A percentile compares a stretch with the other conserved stretches of the same genome.
Evolutionary conservation across 2,797 vertebrate genomes (phyloP).

Genomic region (Periparus ater): DNA sequence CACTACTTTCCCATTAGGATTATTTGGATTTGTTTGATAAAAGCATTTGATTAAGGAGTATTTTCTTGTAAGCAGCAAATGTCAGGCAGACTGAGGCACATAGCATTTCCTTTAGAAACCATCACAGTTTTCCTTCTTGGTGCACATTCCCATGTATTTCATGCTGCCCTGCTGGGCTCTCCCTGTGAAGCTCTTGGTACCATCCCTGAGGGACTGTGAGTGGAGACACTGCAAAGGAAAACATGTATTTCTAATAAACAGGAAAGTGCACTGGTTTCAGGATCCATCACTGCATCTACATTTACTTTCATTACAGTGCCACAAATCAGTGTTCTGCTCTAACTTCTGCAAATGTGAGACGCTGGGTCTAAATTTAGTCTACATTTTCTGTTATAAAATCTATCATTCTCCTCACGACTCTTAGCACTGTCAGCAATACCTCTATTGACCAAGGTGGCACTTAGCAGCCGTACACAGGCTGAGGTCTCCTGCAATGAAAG

Average conservation of each 20-base stretch:
- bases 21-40: neutral
- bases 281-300: neutral
- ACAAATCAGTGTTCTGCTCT: neutral
- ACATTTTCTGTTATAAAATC: neutral
- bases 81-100: neutral
- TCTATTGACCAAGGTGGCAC: neutral
- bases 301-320: neutral
- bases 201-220: rapidly evolving
- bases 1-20: neutral
- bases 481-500: neutral
- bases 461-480: neutral
- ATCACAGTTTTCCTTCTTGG: neutral
- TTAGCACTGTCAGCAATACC: neutral
- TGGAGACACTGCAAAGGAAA: neutral
- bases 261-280: neutral
- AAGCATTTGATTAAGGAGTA: neutral
- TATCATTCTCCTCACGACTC: neutral
- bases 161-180: neutral
- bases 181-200: neutral
- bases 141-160: neutral
- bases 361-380: neutral
- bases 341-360: neutral
- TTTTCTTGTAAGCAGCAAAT: neutral
- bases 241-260: neutral
- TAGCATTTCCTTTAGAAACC: rapidly evolving